Evolutionary conservation across 92 coral and sea anemone species (phyloP).

Genomic region (Siderastrea radians): DNA sequence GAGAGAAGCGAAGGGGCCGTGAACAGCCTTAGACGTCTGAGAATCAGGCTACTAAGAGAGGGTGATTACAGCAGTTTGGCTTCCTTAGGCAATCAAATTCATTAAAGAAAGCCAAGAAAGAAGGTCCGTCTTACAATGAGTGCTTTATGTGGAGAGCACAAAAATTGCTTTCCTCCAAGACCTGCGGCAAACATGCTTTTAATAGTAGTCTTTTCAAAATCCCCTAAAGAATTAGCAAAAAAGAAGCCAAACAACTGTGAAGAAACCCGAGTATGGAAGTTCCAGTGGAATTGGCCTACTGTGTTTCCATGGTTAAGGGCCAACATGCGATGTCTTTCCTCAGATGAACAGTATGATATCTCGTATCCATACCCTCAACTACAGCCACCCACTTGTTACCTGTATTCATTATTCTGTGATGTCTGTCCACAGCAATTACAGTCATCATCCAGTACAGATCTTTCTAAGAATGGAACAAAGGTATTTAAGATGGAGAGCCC

Average conservation of each 20-base stretch:
- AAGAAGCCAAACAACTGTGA: constrained; percentile 16
- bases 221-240: background rate
- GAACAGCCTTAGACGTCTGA: too few relatives aligned
- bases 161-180: background rate
- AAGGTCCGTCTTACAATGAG: background rate
- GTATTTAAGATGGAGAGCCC: constrained; percentile 3
- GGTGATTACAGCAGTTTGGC: constrained; percentile 32
- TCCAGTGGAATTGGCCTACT: constrained; percentile 60
- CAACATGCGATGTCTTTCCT: constrained; percentile 2
- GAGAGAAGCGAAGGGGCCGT: too few relatives aligned
- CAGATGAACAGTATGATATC: background rate
- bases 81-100: constrained; percentile 15
- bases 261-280: constrained; percentile 34
- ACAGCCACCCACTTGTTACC: background rate
- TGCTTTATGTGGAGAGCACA: background rate
- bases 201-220: background rate
- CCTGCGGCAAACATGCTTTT: background rate
- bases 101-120: constrained; percentile 18
- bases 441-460: background rate
- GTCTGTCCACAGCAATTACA: background rate
- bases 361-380: constrained; percentile 7
- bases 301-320: constrained; percentile 48
- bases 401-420: constrained; percentile 17
- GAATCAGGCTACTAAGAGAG: constrained; percentile 8
- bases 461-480: background rate